Base-by-base conservation (phyloP, 1,140 invertebrate genomes). In the Sminthurinus signatus region DNA sequence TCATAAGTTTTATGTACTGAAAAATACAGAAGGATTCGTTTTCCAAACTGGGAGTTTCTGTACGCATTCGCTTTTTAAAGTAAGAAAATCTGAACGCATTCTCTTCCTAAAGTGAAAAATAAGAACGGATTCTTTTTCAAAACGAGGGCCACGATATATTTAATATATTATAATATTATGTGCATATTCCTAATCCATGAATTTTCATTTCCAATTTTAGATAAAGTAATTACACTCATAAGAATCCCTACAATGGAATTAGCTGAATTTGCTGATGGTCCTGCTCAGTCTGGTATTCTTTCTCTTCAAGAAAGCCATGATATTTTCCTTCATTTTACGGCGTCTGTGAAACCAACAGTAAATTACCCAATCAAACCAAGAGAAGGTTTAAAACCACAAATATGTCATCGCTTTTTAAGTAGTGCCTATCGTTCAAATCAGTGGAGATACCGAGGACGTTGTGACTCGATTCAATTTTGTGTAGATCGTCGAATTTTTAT, bases 341-440 rank as follows among this genome's bases (percentile, higher is more conserved):
- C 89, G 25, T 84, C 84, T 62, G 83, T 80, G 32, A 94, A 95
- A 78, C 93, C 93, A 25, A 78, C 78, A 62, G 78, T 96, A 14
- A 82, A 83, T 51, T 96, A 91, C 75, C 86, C 88, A 10, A 86
- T 84, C 21, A 89, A 89, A 75, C 78, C 86, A 2, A 81, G 93
- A 72, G 82, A 86, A 62, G 93, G 93, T 63, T 79, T 96, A 8
- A 91, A 91, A 78, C 86, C 92, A 67, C 89, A 93, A 82, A 87
- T 88, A 80, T 77, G 2, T 29, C 8, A 36, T 15, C 15, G 32
- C n/a, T n/a, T n/a, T n/a, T n/a, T n/a, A n/a, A n/a, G n/a, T n/a
- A n/a, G n/a, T n/a, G n/a, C n/a, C n/a, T 96, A 96, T 76, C 84
- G 94, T 69, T 93, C 89, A 73, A 97, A 96, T 75, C 94, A 97